A percentile compares a stretch with the other conserved stretches of the same genome.
Conservation (phyloP, 37 sponge, comb jelly and placozoan species). For the Cliona cf. orientalis region DNA sequence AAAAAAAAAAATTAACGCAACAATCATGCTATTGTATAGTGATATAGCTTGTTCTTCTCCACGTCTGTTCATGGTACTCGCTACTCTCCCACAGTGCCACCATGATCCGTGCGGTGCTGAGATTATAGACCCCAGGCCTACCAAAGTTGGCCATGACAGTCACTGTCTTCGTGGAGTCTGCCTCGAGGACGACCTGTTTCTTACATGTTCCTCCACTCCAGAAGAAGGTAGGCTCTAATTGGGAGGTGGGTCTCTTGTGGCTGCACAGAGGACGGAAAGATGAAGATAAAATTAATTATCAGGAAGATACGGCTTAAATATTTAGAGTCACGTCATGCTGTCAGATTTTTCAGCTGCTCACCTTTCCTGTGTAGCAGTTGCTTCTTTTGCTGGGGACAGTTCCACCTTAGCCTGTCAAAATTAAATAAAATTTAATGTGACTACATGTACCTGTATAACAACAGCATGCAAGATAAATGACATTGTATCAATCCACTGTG, state of each 20-base stretch:
- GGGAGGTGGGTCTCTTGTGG: slow-evolving; percentile 4
- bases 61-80: slow-evolving; percentile 22
- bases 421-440: no score
- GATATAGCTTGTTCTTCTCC: slow-evolving; percentile 62
- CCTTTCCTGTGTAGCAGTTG: no score
- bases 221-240: slow-evolving; percentile 15
- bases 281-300: background rate
- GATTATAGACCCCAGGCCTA: slow-evolving; percentile 52
- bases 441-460: background rate
- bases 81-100: slow-evolving; percentile 8
- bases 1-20: background rate
- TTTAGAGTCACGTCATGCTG: no score
- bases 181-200: slow-evolving; percentile 6
- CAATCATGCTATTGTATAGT: slow-evolving; percentile 12
- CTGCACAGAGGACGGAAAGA: slow-evolving; percentile 1
- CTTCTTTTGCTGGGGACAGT: no score
- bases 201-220: slow-evolving; percentile 52
- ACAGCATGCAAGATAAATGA: background rate
- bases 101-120: slow-evolving; percentile 33
- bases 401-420: no score
- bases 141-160: slow-evolving; percentile 49
- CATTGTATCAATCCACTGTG: background rate
- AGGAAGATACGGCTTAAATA: no score
- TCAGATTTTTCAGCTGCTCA: no score
- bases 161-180: slow-evolving; percentile 32